Conservation (phyloP, 1,140 invertebrate species). For the Ceratina japonica region DNA sequence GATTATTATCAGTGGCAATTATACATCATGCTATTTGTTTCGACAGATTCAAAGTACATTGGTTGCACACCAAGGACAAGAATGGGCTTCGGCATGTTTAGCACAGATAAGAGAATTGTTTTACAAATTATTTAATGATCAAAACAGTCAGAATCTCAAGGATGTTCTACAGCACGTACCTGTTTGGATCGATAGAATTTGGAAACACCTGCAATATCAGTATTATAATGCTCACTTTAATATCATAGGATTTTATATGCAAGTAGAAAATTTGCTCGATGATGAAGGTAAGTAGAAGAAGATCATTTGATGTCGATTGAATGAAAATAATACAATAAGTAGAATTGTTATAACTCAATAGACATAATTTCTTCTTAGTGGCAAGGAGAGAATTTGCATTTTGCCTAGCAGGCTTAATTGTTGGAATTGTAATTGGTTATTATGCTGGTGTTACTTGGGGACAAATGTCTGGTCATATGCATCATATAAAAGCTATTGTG, state of each 20-base stretch:
- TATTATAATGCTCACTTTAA: constrained; percentile 68
- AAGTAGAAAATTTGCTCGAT: constrained; percentile 61
- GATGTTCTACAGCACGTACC: constrained; percentile 66
- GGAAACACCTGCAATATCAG: constrained; percentile 69
- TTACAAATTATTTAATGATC: constrained; percentile 70
- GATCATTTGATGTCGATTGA: constrained; percentile 1
- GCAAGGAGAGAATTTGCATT: constrained; percentile 79
- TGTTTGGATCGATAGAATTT: constrained; percentile 64
- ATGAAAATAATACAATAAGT: too few species aligned
- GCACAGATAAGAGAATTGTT: constrained; percentile 67
- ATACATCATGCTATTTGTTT: too few species aligned
- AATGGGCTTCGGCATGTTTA: constrained; percentile 69
- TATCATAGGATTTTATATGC: constrained; percentile 68
- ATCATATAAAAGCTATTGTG: constrained; percentile 80
- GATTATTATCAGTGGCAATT: too few species aligned
- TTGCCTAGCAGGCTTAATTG: constrained; percentile 77
- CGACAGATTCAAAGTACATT: constrained; percentile 74
- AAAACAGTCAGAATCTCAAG: constrained; percentile 71
- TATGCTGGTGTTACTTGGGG: constrained; percentile 74
- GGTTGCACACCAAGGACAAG: constrained; percentile 73
- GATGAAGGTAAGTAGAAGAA: constrained; percentile 63
- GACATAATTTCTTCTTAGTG: constrained; percentile 64
- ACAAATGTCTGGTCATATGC: constrained; percentile 68
- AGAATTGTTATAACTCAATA: not conserved
- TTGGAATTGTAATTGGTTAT: constrained; percentile 79